Base-by-base conservation (phyloP, 2,113 vertebrate genomes). In the Bettongia penicillata region DNA sequence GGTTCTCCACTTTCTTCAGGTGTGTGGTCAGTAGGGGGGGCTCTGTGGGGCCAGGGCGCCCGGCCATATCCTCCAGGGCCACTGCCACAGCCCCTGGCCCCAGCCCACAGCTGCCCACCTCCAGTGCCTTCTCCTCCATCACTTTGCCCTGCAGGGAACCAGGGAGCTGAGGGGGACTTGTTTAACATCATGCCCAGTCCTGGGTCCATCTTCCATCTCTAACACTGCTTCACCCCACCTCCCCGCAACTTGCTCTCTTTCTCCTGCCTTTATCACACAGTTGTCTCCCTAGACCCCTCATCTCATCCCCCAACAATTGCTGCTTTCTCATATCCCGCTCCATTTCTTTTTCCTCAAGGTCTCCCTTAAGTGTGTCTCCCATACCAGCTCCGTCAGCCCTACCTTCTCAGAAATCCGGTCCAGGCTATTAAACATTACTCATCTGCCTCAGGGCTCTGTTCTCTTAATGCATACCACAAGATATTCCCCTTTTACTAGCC, bases 1-100 rank as follows among this genome's bases (percentile, higher is more conserved):
- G 99, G 98, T 99, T 99, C 98, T 99, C 99, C 98, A 99, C 99
- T 97, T 99, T 99, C 99, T 99, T 99, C 98, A 99, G 98, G 98
- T 99, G 99, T 2, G 98, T 99, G 97, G 99, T 99, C 98, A 99
- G 99, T 96, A 99, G 98, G 0, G 99, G 98, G 0, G 99, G 99
- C 68, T 99, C 99, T 51, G 98, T 98, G 0, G 99, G 97, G 43
- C 98, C 98, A 31, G 90, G 91, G 52, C 89, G 92, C 92, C 52
- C 94, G 95, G 99, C 99, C 2, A 99, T 99, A 96, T 99, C 99
- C 98, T 99, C 99, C 99, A 99, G 98, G 22, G 99, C 98, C 96
- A 99, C 99, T 93, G 97, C 94, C 90, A 97, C 97, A 51, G 96
- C 90, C 94, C 97, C 95, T 1, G 97, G 91, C 94, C 97, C 97